These are phyloP conservation scores for Pyrocephalus nanus DNA, from an alignment of 2,797 vertebrate species.

Conservation along the genomic window DNA sequence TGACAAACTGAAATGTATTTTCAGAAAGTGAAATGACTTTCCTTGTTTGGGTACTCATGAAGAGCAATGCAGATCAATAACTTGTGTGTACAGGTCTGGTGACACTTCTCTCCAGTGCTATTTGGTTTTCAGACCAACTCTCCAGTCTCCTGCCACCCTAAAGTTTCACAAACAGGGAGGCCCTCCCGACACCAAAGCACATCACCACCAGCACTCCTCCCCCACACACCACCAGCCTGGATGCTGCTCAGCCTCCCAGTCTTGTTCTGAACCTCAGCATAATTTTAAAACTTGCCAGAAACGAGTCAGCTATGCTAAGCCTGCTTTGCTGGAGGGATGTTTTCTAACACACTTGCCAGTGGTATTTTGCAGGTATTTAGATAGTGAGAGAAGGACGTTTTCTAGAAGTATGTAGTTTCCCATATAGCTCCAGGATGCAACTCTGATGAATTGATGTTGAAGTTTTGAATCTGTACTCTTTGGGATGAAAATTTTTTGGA, in stretches of 20 bases:
- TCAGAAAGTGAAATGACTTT: background rate
- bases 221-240: background rate
- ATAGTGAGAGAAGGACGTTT: background rate
- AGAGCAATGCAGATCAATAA: background rate
- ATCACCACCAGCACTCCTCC: background rate
- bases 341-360: background rate
- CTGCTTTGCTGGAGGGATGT: background rate
- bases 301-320: background rate
- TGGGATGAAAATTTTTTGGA: background rate
- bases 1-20: background rate
- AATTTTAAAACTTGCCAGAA: background rate
- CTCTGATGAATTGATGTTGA: background rate
- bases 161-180: background rate
- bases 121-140: background rate
- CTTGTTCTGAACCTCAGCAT: background rate
- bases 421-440: background rate
- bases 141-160: accelerated
- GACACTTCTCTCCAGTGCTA: background rate
- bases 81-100: background rate
- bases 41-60: background rate
- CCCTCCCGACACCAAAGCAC: background rate
- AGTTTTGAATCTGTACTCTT: background rate
- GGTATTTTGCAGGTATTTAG: background rate
- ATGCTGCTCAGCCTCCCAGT: background rate
- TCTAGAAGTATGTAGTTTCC: background rate